These are phyloP conservation scores for Danionella dracula DNA, from an alignment of 2,797 vertebrate species.

Conservation along the genomic window DNA sequence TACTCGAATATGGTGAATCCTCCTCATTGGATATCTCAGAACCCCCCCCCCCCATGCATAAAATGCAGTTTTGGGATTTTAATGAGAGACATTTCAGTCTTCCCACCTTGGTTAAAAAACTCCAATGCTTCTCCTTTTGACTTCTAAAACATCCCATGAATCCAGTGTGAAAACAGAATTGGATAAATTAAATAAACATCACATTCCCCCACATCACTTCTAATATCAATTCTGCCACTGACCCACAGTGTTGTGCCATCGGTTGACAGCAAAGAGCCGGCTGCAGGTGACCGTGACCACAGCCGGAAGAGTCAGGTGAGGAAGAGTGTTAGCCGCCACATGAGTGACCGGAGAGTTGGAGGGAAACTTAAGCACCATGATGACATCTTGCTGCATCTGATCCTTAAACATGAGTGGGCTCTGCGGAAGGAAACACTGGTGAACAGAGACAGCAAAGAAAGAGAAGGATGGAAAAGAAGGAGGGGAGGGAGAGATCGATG, in stretches of 20 bases:
- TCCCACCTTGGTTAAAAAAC: no score
- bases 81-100: no score
- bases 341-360: slow-evolving; percentile 95
- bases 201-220: no score
- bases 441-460: slow-evolving; percentile 74
- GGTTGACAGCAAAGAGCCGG: slow-evolving; percentile 90
- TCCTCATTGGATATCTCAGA: no score
- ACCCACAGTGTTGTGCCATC: slow-evolving; percentile 98
- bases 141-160: no score
- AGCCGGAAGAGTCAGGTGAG: slow-evolving; percentile 88
- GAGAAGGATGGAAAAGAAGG: slow-evolving; percentile 38
- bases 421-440: slow-evolving; percentile 99
- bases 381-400: slow-evolving; percentile 98
- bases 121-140: no score
- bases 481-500: slow-evolving; percentile 46
- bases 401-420: slow-evolving; percentile 99
- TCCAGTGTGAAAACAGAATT: no score
- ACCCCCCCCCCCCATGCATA: no score
- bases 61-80: no score
- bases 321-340: slow-evolving; percentile 91
- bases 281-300: slow-evolving; percentile 96
- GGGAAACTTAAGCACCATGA: slow-evolving; percentile 98
- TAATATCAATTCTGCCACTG: slow-evolving; percentile 50
- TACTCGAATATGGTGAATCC: no score
- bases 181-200: no score